Base-by-base conservation (phyloP, 2,888 invertebrate genomes). In the Harpalus rubripes region DNA sequence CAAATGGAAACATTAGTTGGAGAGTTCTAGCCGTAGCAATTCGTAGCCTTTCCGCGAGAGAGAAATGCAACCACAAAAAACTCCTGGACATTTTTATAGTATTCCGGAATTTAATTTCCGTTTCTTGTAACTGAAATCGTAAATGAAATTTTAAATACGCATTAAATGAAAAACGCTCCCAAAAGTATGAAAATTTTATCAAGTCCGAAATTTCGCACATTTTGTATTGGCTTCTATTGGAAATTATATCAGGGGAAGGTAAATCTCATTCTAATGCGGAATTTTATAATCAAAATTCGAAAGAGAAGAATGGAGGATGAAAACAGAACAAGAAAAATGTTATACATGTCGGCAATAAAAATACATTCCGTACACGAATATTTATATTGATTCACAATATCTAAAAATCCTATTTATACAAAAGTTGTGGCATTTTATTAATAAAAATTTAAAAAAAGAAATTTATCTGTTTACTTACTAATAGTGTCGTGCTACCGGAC, bases 61-160 rank as follows among this genome's bases (percentile, higher is more conserved):
- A 22, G 63, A 68, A 39, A 39, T 39, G 68, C 41, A 68, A 18
- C 15, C 15, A 15, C 32, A 12, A 74, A 74, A 74, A 44, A 74
- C 16, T 8, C 44, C 63, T 63, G 63, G 63, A 63, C 65, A 39
- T 81, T 81, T 81, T 81, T 81, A 81, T 81, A 52, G 65, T 81
- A 81, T 65, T 61, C 65, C 81, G 65, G 81, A 81, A 81, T 81
- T 65, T 81, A 81, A 81, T 81, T 81, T 81, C 81, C 81, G 81
- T 65, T 61, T 81, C 81, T 81, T 81, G 61, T 81, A 65, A 65
- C 61, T 65, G 81, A 44, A 81, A 81, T 81, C 81, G 52, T 81
- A 81, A 81, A 81, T 81, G 81, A 81, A 81, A 81, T 63, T 81
- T 81, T 81, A 65, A 81, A 81, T 81, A 65, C 81, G 61, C 63